phyloP scores from a whole-genome alignment of 1,140 invertebrate genomes.

The Drepana arcuata region DNA sequence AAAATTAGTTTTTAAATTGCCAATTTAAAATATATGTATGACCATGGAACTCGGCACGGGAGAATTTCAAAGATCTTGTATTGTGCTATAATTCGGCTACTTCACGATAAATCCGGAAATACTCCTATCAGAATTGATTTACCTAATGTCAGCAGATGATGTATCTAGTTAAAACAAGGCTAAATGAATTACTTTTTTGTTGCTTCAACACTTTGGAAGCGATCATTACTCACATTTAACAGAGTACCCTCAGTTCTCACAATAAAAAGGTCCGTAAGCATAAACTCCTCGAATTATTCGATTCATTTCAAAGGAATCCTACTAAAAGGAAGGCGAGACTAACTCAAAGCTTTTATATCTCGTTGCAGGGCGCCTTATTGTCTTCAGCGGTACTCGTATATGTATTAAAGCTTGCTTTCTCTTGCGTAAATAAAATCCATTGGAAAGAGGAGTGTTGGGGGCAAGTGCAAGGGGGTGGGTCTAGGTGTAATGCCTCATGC shows the following conservation, averaged over 20 bases:
- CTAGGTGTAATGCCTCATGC: conserved; percentile 66
- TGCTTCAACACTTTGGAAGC: too few relatives aligned
- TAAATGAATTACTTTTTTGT: too few relatives aligned
- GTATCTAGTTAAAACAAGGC: too few relatives aligned
- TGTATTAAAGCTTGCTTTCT: conserved; percentile 68
- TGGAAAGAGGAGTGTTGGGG: conserved; percentile 51
- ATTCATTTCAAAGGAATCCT: conserved; percentile 70
- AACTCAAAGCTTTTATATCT: conserved; percentile 71
- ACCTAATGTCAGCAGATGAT: too few relatives aligned
- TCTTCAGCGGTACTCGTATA: conserved; percentile 63
- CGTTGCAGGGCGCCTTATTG: conserved; percentile 61
- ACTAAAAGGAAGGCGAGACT: conserved; percentile 63
- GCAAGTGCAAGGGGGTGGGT: conserved; percentile 49
- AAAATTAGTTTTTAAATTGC: too few relatives aligned
- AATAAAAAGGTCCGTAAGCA: conserved; percentile 51
- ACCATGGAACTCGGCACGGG: too few relatives aligned
- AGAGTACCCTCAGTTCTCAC: conserved; percentile 44
- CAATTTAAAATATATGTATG: too few relatives aligned
- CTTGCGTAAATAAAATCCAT: conserved; percentile 70
- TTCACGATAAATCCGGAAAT: too few relatives aligned
- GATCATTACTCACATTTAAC: conserved; percentile 46
- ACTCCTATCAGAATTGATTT: too few relatives aligned
- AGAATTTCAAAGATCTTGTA: too few relatives aligned
- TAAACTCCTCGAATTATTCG: conserved; percentile 68
- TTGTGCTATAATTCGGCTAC: too few relatives aligned